A percentile compares a stretch with the other conserved stretches of the same genome.
Evolutionary conservation across 2,113 vertebrate genomes (phyloP).

Genomic region (Carassius gibelio): DNA sequence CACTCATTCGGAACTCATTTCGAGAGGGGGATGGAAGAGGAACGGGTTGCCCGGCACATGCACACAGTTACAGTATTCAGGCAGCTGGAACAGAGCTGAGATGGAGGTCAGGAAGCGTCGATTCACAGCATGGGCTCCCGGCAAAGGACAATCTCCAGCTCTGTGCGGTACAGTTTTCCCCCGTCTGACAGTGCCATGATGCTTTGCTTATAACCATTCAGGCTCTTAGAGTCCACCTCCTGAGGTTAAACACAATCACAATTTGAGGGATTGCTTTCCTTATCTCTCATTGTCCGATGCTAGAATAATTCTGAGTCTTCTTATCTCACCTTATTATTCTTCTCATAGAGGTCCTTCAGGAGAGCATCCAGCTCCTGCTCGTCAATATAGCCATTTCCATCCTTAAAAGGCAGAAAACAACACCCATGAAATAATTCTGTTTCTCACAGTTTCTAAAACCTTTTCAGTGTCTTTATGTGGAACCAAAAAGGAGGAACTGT

Average conservation of each 20-base stretch:
- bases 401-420: slow-evolving; percentile 71
- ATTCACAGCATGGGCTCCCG: slow-evolving; percentile 85
- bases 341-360: slow-evolving; percentile 92
- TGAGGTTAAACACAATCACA: slow-evolving; percentile 58
- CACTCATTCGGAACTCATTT: slow-evolving; percentile 65
- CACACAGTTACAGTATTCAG: slow-evolving; percentile 72
- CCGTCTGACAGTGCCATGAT: slow-evolving; percentile 94
- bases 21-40: not conserved
- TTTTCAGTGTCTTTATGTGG: not conserved
- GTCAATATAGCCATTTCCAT: slow-evolving; percentile 95
- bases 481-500: not conserved
- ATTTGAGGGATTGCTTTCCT: not conserved
- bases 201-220: slow-evolving; percentile 88
- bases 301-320: not conserved
- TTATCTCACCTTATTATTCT: slow-evolving; percentile 88
- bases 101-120: slow-evolving; percentile 61
- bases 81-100: slow-evolving; percentile 65
- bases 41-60: slow-evolving; percentile 72
- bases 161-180: slow-evolving; percentile 92
- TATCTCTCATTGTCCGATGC: not conserved
- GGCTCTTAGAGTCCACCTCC: slow-evolving; percentile 87
- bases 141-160: slow-evolving; percentile 95
- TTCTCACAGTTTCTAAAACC: not conserved
- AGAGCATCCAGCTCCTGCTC: slow-evolving; percentile 93
- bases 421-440: not conserved